phyloP scores from a whole-genome alignment of 2,888 invertebrate species.

The Rhorus exstirpatorius region DNA sequence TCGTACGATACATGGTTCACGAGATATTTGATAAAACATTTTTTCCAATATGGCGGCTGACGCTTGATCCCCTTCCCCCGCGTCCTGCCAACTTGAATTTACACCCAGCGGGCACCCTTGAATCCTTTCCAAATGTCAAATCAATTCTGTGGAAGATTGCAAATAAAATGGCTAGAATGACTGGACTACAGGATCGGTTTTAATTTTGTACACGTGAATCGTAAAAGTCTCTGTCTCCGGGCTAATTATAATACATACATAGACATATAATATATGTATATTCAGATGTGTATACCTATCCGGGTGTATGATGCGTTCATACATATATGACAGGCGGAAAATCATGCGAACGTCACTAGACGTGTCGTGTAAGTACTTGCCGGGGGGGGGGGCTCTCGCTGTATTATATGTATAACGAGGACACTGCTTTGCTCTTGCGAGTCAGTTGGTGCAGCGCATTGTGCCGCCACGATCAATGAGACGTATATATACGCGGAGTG shows the following conservation, averaged over 20 bases:
- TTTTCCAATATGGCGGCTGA: too few species aligned
- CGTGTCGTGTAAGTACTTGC: conserved; percentile 35
- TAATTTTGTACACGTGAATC: conserved; percentile 38
- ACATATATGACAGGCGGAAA: conserved; percentile 26
- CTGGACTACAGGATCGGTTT: conserved; percentile 42
- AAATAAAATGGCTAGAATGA: too few species aligned
- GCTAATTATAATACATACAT: neutral
- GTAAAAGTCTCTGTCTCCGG: conserved; percentile 26
- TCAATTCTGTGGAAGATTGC: too few species aligned
- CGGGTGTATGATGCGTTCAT: neutral
- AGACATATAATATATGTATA: neutral
- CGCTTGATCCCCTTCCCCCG: too few species aligned
- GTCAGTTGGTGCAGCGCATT: conserved; percentile 40
- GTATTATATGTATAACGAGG: conserved; percentile 36
- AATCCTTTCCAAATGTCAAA: too few species aligned
- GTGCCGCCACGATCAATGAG: conserved; percentile 54
- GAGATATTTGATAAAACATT: too few species aligned
- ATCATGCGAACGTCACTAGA: conserved; percentile 45
- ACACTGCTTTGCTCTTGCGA: conserved; percentile 39
- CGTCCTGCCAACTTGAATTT: too few species aligned
- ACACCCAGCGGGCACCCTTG: too few species aligned
- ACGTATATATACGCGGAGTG: conserved; percentile 47
- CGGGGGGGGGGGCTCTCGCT: conserved; percentile 36
- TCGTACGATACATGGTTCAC: too few species aligned
- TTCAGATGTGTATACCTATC: too few species aligned